Evolutionary conservation across 2,888 invertebrate genomes (phyloP).

Genomic region (Scaptomyza caliginosa): DNA sequence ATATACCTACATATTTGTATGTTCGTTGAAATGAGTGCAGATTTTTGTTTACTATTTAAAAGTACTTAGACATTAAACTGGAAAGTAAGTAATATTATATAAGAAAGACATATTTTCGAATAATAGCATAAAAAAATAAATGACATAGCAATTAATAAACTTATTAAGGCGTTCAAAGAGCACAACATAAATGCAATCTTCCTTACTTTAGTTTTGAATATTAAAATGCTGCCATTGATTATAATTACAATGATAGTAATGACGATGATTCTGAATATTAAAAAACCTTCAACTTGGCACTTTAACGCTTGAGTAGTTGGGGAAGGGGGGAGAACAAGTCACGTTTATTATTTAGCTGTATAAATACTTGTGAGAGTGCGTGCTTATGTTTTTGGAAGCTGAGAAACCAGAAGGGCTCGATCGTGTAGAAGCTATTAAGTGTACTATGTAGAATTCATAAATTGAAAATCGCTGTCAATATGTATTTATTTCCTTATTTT

Average conservation of each 20-base stretch:
- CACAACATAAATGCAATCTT: no score
- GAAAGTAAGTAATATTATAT: no score
- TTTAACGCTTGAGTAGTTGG: conserved; percentile 47
- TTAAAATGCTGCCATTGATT: conserved; percentile 13
- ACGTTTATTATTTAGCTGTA: conserved; percentile 61
- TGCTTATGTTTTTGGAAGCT: conserved; percentile 32
- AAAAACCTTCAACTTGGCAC: conserved; percentile 76
- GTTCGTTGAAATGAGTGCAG: not conserved
- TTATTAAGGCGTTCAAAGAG: no score
- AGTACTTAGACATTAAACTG: not conserved
- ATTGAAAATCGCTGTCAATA: conserved; percentile 25
- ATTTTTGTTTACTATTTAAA: not conserved
- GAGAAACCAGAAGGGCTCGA: conserved; percentile 38
- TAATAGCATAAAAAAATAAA: no score
- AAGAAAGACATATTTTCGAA: not conserved
- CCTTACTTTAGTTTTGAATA: no score
- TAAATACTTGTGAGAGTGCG: conserved; percentile 48
- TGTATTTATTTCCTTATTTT: conserved; percentile 46
- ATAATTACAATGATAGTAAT: conserved; percentile 1
- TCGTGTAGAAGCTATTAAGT: conserved; percentile 14
- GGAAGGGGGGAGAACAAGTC: conserved; percentile 58
- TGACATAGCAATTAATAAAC: no score
- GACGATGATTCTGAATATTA: conserved; percentile 39
- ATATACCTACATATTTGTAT: not conserved
- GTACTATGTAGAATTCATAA: conserved; percentile 8